phyloP scores from a whole-genome alignment of 1,140 invertebrate genomes.

The Drosophila ogumai region DNA sequence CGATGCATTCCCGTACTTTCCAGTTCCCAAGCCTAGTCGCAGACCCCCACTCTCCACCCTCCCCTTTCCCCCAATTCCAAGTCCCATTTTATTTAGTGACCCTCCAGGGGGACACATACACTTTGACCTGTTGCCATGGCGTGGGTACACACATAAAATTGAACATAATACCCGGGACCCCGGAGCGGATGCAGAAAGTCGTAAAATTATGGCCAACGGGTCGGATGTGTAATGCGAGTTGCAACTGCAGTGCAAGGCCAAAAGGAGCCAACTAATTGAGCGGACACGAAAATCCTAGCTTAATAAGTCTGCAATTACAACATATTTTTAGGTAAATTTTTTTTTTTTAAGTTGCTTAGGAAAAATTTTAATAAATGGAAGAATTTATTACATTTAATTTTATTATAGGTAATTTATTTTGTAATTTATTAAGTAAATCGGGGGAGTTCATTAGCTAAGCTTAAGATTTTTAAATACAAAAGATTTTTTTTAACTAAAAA shows the following conservation, averaged over 20 bases:
- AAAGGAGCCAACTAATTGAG: not conserved
- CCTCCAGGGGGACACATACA: not conserved
- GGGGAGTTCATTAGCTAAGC: not conserved
- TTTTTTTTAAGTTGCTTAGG: not conserved
- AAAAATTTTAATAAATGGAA: not conserved
- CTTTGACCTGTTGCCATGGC: conserved; percentile 8
- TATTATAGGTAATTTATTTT: not conserved
- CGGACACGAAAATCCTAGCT: not conserved
- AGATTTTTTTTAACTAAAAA: no score
- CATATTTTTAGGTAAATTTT: not conserved
- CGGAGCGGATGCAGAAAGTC: conserved; percentile 1
- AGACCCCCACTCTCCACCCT: no score
- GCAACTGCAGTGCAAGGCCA: conserved; percentile 6
- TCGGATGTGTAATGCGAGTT: conserved; percentile 1
- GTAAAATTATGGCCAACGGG: conserved; percentile 7
- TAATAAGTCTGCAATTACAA: not conserved
- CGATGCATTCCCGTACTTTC: not conserved
- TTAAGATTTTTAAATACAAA: no score
- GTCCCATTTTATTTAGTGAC: not conserved
- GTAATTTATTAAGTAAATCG: not conserved
- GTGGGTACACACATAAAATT: conserved; percentile 1
- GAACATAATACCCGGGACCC: conserved; percentile 3
- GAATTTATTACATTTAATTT: not conserved
- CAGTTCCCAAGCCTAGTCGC: not conserved
- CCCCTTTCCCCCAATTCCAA: not conserved